Evolutionary conservation across 1,140 invertebrate genomes (phyloP).

Genomic region (Drosophila jambulina): DNA sequence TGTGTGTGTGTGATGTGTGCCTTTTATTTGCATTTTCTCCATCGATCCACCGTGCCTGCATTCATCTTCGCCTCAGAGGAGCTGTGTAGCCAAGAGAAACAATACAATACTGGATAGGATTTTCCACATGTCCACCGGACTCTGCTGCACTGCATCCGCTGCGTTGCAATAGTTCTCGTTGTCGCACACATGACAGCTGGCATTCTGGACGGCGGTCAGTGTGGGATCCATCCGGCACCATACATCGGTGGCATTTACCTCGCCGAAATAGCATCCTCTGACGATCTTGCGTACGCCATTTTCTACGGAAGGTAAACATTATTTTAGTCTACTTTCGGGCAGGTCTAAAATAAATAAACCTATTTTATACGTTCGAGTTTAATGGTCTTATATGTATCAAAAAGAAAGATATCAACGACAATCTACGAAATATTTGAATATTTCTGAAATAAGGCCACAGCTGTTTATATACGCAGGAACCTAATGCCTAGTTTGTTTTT

Average conservation of each 20-base stretch:
- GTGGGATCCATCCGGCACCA: conserved; percentile 75
- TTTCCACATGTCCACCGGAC: conserved; percentile 29
- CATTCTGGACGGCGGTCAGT: conserved; percentile 57
- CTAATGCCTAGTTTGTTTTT: conserved; percentile 1
- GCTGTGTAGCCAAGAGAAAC: conserved; percentile 32
- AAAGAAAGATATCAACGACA: conserved; percentile 10
- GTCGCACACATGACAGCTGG: conserved; percentile 74
- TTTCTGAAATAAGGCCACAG: conserved; percentile 33
- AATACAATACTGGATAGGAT: conserved; percentile 36
- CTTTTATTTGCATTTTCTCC: conserved; percentile 19
- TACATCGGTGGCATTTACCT: conserved; percentile 70
- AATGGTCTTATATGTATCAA: conserved; percentile 9
- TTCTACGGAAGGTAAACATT: conserved; percentile 46
- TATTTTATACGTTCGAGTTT: not conserved
- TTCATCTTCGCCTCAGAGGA: conserved; percentile 11
- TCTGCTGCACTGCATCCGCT: conserved; percentile 9
- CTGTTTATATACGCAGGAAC: conserved; percentile 14
- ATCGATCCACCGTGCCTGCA: not conserved
- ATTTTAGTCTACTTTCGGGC: conserved; percentile 64
- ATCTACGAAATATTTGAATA: conserved; percentile 16
- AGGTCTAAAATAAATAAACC: conserved; percentile 7
- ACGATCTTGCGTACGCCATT: conserved; percentile 69
- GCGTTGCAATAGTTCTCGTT: conserved; percentile 73
- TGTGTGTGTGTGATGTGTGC: conserved; percentile 7
- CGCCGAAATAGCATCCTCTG: conserved; percentile 77